These are phyloP conservation scores for Liparis tanakae DNA, from an alignment of 2,797 vertebrate species.

Conservation along the genomic window DNA sequence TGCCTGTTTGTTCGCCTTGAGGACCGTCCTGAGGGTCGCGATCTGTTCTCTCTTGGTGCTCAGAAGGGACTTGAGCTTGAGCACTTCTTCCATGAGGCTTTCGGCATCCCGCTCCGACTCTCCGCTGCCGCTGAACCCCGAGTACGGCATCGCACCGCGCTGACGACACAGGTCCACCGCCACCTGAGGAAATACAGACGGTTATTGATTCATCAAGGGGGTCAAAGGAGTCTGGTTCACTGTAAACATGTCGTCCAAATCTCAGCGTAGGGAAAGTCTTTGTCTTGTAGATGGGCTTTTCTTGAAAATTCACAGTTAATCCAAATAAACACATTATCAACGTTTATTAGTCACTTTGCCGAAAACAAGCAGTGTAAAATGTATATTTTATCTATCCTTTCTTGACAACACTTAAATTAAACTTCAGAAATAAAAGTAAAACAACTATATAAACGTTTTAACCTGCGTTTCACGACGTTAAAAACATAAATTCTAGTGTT, in stretches of 20 bases:
- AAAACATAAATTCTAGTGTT: slow-evolving; percentile 10
- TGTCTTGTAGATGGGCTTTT: background rate
- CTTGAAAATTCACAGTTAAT: background rate
- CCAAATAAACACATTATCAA: background rate
- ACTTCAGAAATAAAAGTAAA: background rate
- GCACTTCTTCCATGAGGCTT: slow-evolving; percentile 86
- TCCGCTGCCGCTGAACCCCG: slow-evolving; percentile 65
- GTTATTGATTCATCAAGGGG: background rate
- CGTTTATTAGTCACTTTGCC: too few species aligned
- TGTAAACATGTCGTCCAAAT: background rate
- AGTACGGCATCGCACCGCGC: slow-evolving; percentile 81
- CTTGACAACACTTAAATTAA: background rate
- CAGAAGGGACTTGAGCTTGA: slow-evolving; percentile 90
- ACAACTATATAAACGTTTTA: background rate
- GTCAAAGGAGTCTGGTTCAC: background rate
- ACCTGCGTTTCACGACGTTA: background rate
- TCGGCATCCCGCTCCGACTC: slow-evolving; percentile 86
- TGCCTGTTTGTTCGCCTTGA: slow-evolving; percentile 92
- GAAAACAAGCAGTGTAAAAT: slow-evolving; percentile 11
- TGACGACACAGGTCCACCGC: slow-evolving; percentile 85
- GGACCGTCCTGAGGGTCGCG: slow-evolving; percentile 88
- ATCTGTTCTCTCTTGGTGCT: slow-evolving; percentile 92
- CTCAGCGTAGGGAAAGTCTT: background rate
- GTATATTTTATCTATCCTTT: background rate
- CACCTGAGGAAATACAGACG: slow-evolving; percentile 67